A percentile compares a stretch with the other conserved stretches of the same genome.
Conservation (phyloP, 2,797 vertebrate species). For the Lepus townsendii region DNA sequence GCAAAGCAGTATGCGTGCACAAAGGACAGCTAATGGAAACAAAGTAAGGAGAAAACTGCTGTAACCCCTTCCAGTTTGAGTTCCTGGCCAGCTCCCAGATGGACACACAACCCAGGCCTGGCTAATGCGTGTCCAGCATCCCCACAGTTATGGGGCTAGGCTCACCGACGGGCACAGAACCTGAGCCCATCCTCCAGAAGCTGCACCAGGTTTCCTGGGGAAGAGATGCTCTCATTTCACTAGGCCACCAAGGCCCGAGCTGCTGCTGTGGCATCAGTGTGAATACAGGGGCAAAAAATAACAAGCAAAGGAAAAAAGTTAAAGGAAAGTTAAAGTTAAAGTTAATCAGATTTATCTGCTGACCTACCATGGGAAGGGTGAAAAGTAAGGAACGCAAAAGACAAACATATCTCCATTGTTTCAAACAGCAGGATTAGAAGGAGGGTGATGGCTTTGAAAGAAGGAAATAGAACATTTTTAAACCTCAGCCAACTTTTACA, state of each 20-base stretch:
- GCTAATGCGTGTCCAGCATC: neutral
- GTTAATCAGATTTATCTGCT: neutral
- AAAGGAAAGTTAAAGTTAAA: no score
- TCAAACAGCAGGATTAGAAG: neutral
- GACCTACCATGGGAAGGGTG: neutral
- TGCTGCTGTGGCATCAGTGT: neutral
- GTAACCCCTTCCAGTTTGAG: neutral
- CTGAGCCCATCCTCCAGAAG: neutral
- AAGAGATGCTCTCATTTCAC: neutral
- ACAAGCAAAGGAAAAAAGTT: neutral
- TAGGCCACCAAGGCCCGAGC: neutral
- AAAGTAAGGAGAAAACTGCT: neutral
- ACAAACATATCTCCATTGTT: neutral
- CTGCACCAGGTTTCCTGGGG: neutral
- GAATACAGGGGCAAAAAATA: neutral
- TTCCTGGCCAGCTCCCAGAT: neutral
- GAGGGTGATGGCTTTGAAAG: neutral
- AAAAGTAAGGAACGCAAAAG: neutral
- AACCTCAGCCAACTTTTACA: slow-evolving; percentile 34
- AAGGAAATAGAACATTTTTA: slow-evolving; percentile 58
- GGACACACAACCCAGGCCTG: neutral
- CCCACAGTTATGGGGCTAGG: neutral
- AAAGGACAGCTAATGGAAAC: neutral
- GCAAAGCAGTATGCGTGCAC: neutral
- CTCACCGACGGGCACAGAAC: neutral